Percentiles rank a stretch among this genome's conserved stretches.
These are phyloP conservation scores for Bellardia bayeri DNA, from an alignment of 2,888 invertebrate species.

Conservation along the genomic window DNA sequence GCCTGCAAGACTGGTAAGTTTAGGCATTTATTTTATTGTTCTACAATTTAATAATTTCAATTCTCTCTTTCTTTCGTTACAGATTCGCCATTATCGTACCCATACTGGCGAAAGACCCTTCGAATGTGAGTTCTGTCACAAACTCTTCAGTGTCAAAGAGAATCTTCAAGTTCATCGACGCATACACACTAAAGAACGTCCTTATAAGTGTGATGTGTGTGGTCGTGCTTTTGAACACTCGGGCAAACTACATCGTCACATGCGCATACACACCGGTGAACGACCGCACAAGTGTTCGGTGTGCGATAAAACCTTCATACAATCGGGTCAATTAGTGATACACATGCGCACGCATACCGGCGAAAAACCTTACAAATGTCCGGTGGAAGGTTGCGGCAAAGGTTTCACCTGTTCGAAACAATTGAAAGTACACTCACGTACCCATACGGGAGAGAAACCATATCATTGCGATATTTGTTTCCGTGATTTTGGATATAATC, in stretches of 20 bases:
- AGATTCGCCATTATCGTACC: conserved; percentile 92
- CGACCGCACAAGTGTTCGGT: conserved; percentile 95
- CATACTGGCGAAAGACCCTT: conserved; percentile 96
- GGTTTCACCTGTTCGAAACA: conserved; percentile 97
- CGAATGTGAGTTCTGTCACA: conserved; percentile 95
- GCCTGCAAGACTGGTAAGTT: conserved; percentile 90
- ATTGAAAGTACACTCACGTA: conserved; percentile 94
- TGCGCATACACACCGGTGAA: conserved; percentile 95
- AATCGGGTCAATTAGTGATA: conserved; percentile 95
- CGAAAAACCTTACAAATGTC: conserved; percentile 94
- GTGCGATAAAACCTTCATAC: conserved; percentile 95
- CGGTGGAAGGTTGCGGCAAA: conserved; percentile 92
- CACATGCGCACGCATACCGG: conserved; percentile 95
- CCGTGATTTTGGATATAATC: conserved; percentile 95
- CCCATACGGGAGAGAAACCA: conserved; percentile 95
- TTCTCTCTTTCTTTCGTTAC: background rate
- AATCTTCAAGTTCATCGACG: conserved; percentile 95
- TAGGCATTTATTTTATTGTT: background rate
- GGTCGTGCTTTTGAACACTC: conserved; percentile 95
- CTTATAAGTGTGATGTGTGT: conserved; percentile 95
- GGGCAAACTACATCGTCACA: conserved; percentile 94
- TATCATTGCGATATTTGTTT: conserved; percentile 96
- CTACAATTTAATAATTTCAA: background rate
- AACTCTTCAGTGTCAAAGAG: conserved; percentile 96
- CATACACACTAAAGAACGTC: conserved; percentile 96